phyloP scores from a whole-genome alignment of 37 sponge, comb jelly and placozoan species.

The Axinella damicornis region DNA sequence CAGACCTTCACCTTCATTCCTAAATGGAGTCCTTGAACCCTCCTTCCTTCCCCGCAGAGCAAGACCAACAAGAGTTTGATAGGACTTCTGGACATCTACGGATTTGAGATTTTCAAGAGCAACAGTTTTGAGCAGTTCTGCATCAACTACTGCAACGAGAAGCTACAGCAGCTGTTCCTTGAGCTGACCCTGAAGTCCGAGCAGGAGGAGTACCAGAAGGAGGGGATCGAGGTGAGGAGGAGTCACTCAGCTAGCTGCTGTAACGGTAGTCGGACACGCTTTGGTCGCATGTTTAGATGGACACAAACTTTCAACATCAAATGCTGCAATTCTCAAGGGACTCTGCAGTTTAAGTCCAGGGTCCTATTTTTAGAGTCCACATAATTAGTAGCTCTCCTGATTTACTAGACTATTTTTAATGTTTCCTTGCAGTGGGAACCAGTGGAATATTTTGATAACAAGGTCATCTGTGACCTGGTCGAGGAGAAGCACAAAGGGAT shows the following conservation, averaged over 20 bases:
- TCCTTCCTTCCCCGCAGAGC: constrained; percentile 34
- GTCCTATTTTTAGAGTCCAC: background rate
- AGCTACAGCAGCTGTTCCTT: constrained; percentile 91
- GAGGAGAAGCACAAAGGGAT: constrained; percentile 87
- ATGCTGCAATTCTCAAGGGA: too few relatives aligned
- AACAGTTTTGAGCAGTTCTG: constrained; percentile 92
- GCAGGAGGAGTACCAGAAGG: constrained; percentile 86
- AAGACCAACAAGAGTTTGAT: constrained; percentile 55
- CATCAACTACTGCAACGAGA: constrained; percentile 95
- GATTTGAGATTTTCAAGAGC: constrained; percentile 84
- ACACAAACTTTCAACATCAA: too few relatives aligned
- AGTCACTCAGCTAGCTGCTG: too few relatives aligned
- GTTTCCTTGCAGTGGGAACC: constrained; percentile 81
- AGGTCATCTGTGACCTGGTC: constrained; percentile 86
- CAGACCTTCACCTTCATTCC: too few relatives aligned
- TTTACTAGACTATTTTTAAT: background rate
- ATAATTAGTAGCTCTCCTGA: background rate
- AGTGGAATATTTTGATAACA: constrained; percentile 90
- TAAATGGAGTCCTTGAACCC: too few relatives aligned
- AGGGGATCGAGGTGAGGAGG: constrained; percentile 80
- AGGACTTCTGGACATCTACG: constrained; percentile 89
- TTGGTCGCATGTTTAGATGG: too few relatives aligned
- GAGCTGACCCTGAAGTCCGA: constrained; percentile 84
- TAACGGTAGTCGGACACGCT: too few relatives aligned
- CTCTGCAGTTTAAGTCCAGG: too few relatives aligned